A percentile compares a stretch with the other conserved stretches of the same genome.
Evolutionary conservation across 2,797 vertebrate species (phyloP).

Genomic region (Bradypus variegatus): DNA sequence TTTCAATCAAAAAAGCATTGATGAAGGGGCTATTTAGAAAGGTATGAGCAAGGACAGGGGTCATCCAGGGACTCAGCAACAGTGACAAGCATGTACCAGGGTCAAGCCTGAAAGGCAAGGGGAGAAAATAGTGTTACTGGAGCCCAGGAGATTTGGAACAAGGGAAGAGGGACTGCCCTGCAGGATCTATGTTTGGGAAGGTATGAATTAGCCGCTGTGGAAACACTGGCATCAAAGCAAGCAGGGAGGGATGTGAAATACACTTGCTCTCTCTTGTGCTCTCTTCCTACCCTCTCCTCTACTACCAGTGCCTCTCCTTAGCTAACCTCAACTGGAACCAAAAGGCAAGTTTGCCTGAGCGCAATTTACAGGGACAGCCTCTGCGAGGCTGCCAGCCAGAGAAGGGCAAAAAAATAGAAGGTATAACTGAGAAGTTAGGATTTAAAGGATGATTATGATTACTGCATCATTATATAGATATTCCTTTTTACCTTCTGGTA

Average conservation of each 20-base stretch:
- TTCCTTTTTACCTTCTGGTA: too few relatives aligned
- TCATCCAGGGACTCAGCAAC: not conserved
- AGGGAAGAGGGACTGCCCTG: not conserved
- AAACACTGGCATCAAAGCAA: not conserved
- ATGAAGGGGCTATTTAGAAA: not conserved
- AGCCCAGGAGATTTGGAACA: not conserved
- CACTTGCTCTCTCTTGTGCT: not conserved
- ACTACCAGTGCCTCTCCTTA: not conserved
- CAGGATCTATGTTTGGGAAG: not conserved
- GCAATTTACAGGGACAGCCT: not conserved
- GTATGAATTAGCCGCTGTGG: not conserved
- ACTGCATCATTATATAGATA: too few relatives aligned
- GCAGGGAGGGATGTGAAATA: too few relatives aligned
- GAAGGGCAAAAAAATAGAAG: too few relatives aligned
- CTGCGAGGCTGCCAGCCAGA: not conserved
- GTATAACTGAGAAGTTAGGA: too few relatives aligned
- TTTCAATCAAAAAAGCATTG: not conserved
- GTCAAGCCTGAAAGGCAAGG: not conserved
- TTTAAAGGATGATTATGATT: too few relatives aligned
- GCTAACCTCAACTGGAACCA: not conserved
- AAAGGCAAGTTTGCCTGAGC: not conserved
- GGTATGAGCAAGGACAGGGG: too few relatives aligned
- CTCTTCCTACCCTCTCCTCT: not conserved
- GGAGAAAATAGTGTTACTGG: too few relatives aligned
- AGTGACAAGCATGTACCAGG: not conserved